Conservation (phyloP, 2,113 vertebrate species). For the Rhinopomastus cyanomelas region DNA sequence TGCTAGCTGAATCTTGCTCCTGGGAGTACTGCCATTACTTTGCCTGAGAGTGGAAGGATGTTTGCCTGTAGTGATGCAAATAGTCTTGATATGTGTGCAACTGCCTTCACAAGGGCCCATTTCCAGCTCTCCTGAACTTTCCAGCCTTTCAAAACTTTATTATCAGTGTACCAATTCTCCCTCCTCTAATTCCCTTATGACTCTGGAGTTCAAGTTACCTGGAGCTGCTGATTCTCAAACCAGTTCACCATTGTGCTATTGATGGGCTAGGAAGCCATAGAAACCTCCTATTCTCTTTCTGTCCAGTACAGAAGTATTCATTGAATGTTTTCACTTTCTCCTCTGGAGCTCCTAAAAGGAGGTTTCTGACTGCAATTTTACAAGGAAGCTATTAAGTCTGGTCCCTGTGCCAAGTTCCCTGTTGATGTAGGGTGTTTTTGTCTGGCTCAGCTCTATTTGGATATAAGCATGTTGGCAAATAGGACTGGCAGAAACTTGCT, state of each 20-base stretch:
- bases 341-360: not conserved
- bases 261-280: not conserved
- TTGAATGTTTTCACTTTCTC: conserved; percentile 10
- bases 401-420: not conserved
- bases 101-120: not conserved
- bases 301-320: not conserved
- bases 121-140: not conserved
- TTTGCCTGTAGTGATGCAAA: not conserved
- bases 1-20: not conserved
- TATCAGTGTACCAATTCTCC: not conserved
- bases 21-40: not conserved
- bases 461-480: conserved; percentile 27
- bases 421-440: not conserved
- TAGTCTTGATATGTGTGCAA: not conserved
- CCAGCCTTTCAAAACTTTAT: not conserved
- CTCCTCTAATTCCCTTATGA: not conserved
- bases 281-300: not conserved
- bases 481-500: conserved; percentile 54
- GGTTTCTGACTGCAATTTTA: conserved; percentile 11
- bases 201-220: not conserved
- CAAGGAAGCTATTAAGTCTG: not conserved
- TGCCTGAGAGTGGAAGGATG: not conserved
- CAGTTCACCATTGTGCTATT: not conserved
- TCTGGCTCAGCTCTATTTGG: conserved; percentile 38
- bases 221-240: not conserved